Base-by-base conservation (phyloP, 1,140 invertebrate genomes). In the Drosophila malerkotliana region DNA sequence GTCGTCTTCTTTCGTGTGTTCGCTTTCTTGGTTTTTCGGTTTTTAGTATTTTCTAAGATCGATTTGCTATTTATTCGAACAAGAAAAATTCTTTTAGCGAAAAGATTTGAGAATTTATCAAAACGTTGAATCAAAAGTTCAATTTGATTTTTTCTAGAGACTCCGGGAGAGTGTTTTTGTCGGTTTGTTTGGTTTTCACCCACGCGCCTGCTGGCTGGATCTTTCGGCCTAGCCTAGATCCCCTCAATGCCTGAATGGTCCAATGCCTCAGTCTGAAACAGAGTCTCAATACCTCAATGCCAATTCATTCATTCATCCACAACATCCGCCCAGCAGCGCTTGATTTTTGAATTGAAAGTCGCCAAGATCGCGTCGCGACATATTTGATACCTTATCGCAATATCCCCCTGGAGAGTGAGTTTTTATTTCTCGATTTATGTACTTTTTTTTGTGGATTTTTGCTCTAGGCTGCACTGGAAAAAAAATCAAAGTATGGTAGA, bases 281-380 rank as follows among this genome's bases (percentile, higher is more conserved):
- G 15, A 18, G 59, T 34, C 30, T 45, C 67, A 71, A 69, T 69
- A 51, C 67, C 41, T 44, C 67, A 71, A 71, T 53, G 21, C 32
- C 51, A 21, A 53, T 53, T 34, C 30, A 53, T 71, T 71, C 67
- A 49, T 71, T 71, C 67, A 71, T 69, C 69, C 67, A 71, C 67
- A 71, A 71, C 67, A 71, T 71, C 67, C 67, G 67, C 67, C 52
- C 66, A 57, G 9, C 10, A 53, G 52, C 51, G 28, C 28, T 57
- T 37, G 48, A 52, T 45, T 67, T 37, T 62, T 69, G 63, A 69
- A 69, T 69, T 69, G 63, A 69, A 69, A 69, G 66, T 57, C 32
- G 66, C 26, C 66, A 54, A 71, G 67, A 71, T 71, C 44, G 67
- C 67, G 64, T 18, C 64, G 67, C 67, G 67, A 71, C 67, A 71